These are phyloP conservation scores for Agrilus biguttatus DNA, from an alignment of 2,888 invertebrate genomes.

Conservation along the genomic window DNA sequence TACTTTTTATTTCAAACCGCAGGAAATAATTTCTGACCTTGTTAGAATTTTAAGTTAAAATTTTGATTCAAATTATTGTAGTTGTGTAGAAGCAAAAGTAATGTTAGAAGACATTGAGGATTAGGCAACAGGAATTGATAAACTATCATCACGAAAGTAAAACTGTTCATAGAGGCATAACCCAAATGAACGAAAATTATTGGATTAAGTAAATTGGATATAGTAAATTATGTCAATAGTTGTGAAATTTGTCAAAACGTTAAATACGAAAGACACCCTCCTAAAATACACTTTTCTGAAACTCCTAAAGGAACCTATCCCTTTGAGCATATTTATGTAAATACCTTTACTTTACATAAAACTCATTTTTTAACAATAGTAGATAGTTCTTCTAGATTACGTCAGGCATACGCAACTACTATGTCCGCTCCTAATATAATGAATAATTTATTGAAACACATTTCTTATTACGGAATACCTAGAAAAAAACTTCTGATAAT, in stretches of 20 bases:
- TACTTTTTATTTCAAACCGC: constrained; percentile 3
- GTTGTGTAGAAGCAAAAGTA: constrained; percentile 1
- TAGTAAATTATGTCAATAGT: neutral
- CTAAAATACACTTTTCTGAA: neutral
- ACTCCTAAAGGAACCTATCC: constrained; percentile 6
- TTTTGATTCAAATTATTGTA: constrained; percentile 2
- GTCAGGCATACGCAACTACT: constrained; percentile 7
- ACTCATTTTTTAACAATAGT: constrained; percentile 10
- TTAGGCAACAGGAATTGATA: constrained; percentile 1
- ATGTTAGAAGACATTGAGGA: constrained; percentile 3
- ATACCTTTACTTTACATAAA: constrained; percentile 5
- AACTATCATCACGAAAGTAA: constrained; percentile 6
- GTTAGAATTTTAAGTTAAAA: constrained; percentile 1
- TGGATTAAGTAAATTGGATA: neutral
- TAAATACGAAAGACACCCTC: constrained; percentile 1
- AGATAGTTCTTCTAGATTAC: constrained; percentile 12
- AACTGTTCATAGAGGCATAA: constrained; percentile 6
- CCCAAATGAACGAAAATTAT: constrained; percentile 1
- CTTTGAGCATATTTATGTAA: constrained; percentile 8
- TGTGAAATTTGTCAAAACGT: neutral
- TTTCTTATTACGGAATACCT: constrained; percentile 9
- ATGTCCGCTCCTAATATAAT: constrained; percentile 7
- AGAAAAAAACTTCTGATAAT: constrained; percentile 10
- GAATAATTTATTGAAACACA: constrained; percentile 9
- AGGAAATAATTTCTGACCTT: neutral